Base-by-base conservation (phyloP, 2,797 vertebrate species). In the Periparus ater region DNA sequence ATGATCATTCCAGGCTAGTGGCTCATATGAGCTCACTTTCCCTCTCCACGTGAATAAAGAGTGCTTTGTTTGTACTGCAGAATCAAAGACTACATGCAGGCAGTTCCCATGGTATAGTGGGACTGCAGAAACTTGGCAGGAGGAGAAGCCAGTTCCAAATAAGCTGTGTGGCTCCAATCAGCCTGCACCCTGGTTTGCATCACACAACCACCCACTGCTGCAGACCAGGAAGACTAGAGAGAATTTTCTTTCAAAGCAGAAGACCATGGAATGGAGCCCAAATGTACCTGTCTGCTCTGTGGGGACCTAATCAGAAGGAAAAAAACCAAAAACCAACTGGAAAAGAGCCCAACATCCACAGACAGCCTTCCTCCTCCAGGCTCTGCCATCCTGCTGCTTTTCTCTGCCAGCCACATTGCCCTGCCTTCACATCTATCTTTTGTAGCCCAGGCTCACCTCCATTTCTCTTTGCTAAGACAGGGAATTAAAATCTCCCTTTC, bases 11-110 rank as follows among this genome's bases (percentile, higher is more conserved):
- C 61, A 85, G 85, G 78, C 55, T 67, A 67, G 57, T n/a, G 68
- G 78, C 53, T 94, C 45, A 6, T 30, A 85, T 80, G 81, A 95
- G 71, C 78, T 95, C 92, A 73, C 68, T 93, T 91, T 92, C 57
- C 84, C 42, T 73, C 78, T 85, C 63, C 0, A 0, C 30, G 4
- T 0, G 10, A 82, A 95, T 85, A 96, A 91, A 87, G 91, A 76
- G 23, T 12, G 71, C 85, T 83, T 96, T 96, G 92, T 96, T 77
- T 62, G 44, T 25, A 11, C 66, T 67, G 72, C 42, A 67, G 81
- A 85, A 87, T 70, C 53, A 76, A 75, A 87, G 71, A 30, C 55
- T 36, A 22, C 67, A n/a, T 27, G 32, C 21, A 73, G 81, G 72
- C 65, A 0, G 75, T 87, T 95, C 85, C 91, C 94, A 74, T 93